phyloP scores from a whole-genome alignment of 2,888 invertebrate species.

The Cacoxenus indagator region DNA sequence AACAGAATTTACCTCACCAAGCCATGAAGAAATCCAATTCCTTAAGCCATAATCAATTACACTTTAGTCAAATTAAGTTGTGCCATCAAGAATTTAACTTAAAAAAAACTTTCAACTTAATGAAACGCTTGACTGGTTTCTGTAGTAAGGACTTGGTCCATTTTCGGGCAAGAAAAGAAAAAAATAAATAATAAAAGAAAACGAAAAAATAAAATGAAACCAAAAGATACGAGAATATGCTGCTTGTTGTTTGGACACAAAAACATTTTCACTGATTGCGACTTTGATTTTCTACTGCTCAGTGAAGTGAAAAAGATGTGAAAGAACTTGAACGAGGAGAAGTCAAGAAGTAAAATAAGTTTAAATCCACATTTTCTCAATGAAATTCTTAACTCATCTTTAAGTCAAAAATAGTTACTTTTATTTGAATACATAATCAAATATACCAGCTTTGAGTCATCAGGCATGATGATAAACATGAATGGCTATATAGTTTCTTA shows the following conservation, averaged over 20 bases:
- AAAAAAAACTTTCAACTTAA: conserved; percentile 14
- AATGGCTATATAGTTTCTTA: too few relatives aligned
- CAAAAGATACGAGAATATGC: background rate
- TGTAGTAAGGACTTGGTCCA: background rate
- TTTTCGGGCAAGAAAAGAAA: too few relatives aligned
- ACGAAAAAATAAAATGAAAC: background rate
- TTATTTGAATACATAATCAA: too few relatives aligned
- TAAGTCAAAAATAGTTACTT: too few relatives aligned
- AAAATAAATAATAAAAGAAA: background rate
- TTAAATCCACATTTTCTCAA: background rate
- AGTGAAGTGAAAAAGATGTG: background rate
- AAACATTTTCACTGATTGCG: background rate
- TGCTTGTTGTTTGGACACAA: background rate
- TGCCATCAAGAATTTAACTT: conserved; percentile 4
- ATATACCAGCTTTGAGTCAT: too few relatives aligned
- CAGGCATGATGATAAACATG: too few relatives aligned
- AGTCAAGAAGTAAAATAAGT: background rate
- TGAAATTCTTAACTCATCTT: background rate
- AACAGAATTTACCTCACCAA: too few relatives aligned
- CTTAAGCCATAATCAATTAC: too few relatives aligned
- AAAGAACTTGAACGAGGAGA: background rate
- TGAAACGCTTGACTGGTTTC: conserved; percentile 8
- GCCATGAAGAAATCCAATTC: too few relatives aligned
- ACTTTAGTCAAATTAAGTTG: background rate
- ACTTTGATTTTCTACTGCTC: background rate